phyloP scores from a whole-genome alignment of 2,797 vertebrate species.

The Taeniopygia guttata region DNA sequence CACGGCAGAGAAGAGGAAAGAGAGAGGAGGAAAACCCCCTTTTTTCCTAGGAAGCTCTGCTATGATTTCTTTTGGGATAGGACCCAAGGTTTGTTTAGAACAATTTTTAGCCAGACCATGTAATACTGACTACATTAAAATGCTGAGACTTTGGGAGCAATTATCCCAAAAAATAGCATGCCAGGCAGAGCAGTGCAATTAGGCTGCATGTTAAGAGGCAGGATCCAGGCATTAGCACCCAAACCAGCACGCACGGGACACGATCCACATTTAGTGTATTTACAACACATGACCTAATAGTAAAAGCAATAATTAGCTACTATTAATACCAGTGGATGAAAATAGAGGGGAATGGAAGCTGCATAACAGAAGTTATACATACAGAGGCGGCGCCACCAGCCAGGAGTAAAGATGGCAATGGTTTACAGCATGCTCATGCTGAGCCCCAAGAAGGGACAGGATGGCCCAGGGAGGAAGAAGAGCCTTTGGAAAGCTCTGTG shows the following conservation, averaged over 20 bases:
- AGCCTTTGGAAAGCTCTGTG: background rate
- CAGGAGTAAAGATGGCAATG: background rate
- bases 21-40: background rate
- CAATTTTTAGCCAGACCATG: background rate
- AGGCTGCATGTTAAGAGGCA: slow-evolving; percentile 41
- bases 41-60: background rate
- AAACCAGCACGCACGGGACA: background rate
- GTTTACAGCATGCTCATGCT: rapidly evolving
- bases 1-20: background rate
- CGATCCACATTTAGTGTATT: background rate
- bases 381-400: background rate
- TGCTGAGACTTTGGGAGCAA: slow-evolving; percentile 37
- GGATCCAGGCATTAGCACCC: slow-evolving; percentile 19
- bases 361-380: background rate
- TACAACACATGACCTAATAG: slow-evolving; percentile 52
- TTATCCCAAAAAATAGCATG: slow-evolving; percentile 40
- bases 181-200: slow-evolving; percentile 29
- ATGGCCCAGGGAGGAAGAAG: background rate
- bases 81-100: background rate
- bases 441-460: background rate
- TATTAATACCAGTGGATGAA: slow-evolving; percentile 36
- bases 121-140: background rate
- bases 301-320: slow-evolving; percentile 60
- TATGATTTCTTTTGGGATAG: background rate
- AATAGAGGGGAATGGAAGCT: background rate